Percentiles rank a stretch among this genome's conserved stretches.
Conservation (phyloP, 2,113 vertebrate species). For the Numenius arquata region DNA sequence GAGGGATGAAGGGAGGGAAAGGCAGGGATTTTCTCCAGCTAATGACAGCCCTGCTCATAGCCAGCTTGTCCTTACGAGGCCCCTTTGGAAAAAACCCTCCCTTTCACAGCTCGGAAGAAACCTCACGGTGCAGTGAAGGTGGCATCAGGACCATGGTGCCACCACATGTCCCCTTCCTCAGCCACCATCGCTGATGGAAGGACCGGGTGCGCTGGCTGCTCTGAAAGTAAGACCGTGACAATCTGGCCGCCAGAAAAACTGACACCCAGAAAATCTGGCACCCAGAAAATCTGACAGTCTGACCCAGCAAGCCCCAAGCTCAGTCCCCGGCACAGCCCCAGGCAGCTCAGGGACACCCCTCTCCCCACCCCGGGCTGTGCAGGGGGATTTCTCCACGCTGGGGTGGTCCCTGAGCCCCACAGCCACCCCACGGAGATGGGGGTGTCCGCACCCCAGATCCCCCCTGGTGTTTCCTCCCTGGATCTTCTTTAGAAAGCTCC, state of each 20-base stretch:
- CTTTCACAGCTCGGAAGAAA: fast-evolving
- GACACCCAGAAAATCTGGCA: too few relatives aligned
- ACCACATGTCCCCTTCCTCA: neutral
- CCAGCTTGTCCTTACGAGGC: neutral
- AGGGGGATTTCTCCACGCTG: neutral
- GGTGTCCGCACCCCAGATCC: fast-evolving
- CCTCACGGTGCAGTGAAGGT: neutral
- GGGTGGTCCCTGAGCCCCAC: neutral
- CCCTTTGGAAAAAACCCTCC: neutral
- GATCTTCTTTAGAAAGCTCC: neutral
- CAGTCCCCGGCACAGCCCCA: neutral
- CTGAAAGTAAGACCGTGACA: neutral
- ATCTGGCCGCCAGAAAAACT: neutral
- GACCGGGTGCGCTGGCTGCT: neutral
- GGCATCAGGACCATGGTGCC: neutral
- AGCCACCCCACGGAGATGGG: fast-evolving
- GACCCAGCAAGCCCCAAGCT: too few relatives aligned
- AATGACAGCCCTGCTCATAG: neutral
- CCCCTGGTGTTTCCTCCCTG: fast-evolving
- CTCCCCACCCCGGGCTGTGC: neutral
- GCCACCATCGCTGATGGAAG: neutral
- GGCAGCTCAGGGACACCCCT: fast-evolving
- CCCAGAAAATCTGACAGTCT: neutral
- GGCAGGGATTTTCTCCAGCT: neutral
- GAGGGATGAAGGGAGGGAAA: neutral